Conservation (phyloP, 2,888 invertebrate genomes). For the Chirona hameri region DNA sequence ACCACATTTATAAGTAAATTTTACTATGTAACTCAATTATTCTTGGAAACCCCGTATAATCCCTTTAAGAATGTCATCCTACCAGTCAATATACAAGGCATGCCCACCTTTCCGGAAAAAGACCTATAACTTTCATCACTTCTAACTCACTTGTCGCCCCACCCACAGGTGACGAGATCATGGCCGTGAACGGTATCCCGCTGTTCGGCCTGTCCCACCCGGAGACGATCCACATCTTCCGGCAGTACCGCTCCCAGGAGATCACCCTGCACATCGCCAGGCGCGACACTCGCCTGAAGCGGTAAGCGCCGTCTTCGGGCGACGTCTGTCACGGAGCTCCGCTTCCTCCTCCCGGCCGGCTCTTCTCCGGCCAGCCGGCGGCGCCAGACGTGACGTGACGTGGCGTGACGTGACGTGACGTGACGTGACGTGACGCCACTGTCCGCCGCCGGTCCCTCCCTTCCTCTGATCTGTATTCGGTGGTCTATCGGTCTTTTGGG, state of each 20-base stretch:
- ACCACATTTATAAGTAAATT: no score
- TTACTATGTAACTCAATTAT: no score
- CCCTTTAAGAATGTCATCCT: no score
- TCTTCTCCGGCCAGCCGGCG: background rate
- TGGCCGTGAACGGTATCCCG: slow-evolving; percentile 77
- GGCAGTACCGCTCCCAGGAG: slow-evolving; percentile 82
- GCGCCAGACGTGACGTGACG: background rate
- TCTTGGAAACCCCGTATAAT: no score
- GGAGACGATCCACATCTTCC: slow-evolving; percentile 85
- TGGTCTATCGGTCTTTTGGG: no score
- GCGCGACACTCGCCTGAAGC: slow-evolving; percentile 40
- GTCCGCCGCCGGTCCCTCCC: no score
- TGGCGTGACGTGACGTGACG: no score
- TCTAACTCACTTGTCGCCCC: slow-evolving; percentile 26
- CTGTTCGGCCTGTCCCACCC: slow-evolving; percentile 81
- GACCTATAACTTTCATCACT: no score
- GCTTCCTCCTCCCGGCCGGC: background rate
- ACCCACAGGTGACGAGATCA: slow-evolving; percentile 79
- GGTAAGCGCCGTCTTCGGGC: background rate
- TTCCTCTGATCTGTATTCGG: no score
- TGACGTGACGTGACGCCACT: no score
- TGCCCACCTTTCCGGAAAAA: no score
- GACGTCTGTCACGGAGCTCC: background rate
- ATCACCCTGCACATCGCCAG: slow-evolving; percentile 76
- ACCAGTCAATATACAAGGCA: no score